These are phyloP conservation scores for Grapholita molesta DNA, from an alignment of 1,140 invertebrate genomes.

Conservation along the genomic window DNA sequence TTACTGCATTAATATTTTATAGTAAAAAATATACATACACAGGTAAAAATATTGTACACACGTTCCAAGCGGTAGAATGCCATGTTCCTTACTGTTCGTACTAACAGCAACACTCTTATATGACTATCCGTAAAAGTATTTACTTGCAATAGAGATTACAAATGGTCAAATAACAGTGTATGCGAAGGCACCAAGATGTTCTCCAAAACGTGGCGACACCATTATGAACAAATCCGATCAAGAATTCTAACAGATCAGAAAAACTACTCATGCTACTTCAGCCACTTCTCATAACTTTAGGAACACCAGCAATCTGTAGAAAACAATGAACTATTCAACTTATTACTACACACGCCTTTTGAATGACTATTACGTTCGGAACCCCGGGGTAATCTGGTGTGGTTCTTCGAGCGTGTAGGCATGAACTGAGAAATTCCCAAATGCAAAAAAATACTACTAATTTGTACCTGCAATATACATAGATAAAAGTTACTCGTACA, in stretches of 20 bases:
- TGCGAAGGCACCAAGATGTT: neutral
- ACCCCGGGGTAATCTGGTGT: neutral
- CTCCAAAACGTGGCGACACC: neutral
- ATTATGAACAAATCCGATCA: neutral
- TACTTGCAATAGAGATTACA: no score
- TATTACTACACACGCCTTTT: neutral
- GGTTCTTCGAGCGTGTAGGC: neutral
- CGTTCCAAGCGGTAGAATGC: constrained; percentile 53
- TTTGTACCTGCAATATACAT: neutral
- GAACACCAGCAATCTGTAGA: neutral
- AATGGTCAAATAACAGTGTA: no score
- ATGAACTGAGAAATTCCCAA: neutral
- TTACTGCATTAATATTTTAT: constrained; percentile 75
- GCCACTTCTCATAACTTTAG: no score
- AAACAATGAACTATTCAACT: neutral
- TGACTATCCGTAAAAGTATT: no score
- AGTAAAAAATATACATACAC: constrained; percentile 75
- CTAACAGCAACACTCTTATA: no score
- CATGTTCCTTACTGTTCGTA: neutral
- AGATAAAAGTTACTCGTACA: neutral
- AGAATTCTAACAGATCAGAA: no score
- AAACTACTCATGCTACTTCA: no score
- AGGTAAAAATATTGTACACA: constrained; percentile 69
- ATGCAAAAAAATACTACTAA: neutral
- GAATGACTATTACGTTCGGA: neutral